Percentiles rank a stretch among this genome's conserved stretches.
phyloP scores from a whole-genome alignment of 1,140 invertebrate genomes.

The Polyergus mexicanus region DNA sequence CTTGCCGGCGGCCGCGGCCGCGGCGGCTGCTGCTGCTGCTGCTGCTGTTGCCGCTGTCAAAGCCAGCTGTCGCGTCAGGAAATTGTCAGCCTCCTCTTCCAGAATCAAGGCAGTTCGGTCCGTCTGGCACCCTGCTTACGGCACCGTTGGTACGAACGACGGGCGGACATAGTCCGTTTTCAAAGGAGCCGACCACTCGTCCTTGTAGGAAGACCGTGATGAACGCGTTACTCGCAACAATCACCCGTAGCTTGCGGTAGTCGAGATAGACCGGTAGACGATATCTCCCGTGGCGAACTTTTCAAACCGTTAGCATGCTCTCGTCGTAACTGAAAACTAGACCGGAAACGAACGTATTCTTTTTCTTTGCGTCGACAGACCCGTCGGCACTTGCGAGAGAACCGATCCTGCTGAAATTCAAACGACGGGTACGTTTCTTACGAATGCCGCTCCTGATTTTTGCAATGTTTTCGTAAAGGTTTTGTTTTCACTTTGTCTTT shows the following conservation, averaged over 20 bases:
- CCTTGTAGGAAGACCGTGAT: not conserved
- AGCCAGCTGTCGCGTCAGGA: slow-evolving; percentile 55
- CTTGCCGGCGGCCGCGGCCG: slow-evolving; percentile 47
- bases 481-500: not conserved
- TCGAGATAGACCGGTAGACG: not conserved
- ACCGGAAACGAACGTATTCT: not conserved
- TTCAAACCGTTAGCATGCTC: slow-evolving; percentile 60
- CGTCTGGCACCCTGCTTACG: slow-evolving; percentile 64
- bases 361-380: slow-evolving; percentile 31
- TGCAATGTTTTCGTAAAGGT: not conserved
- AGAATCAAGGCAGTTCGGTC: slow-evolving; percentile 67
- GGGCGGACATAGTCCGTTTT: slow-evolving; percentile 67
- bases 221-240: not conserved
- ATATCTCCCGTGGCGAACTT: not conserved
- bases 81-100: slow-evolving; percentile 56
- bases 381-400: slow-evolving; percentile 19
- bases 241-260: not conserved
- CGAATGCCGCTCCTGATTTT: not conserved
- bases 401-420: slow-evolving; percentile 16
- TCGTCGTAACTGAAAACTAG: slow-evolving; percentile 18
- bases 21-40: slow-evolving; percentile 18
- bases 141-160: slow-evolving; percentile 26
- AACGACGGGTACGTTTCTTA: not conserved
- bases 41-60: slow-evolving; percentile 51
- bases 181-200: not conserved